Evolutionary conservation across 2,113 vertebrate genomes (phyloP).

Genomic region (Mastomys natalensis): DNA sequence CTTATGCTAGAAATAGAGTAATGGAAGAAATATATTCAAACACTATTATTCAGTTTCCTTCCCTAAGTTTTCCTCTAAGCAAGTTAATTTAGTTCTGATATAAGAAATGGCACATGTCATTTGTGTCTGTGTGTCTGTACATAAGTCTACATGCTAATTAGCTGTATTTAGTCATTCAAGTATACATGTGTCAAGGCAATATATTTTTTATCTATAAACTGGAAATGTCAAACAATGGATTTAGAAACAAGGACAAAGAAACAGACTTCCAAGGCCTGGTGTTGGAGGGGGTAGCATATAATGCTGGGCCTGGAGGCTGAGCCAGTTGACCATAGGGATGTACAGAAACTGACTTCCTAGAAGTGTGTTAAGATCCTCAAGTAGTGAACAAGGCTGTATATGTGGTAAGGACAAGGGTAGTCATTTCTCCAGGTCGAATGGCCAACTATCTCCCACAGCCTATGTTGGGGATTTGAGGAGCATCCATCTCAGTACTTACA

Average conservation of each 20-base stretch:
- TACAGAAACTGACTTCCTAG: background rate
- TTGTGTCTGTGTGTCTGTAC: background rate
- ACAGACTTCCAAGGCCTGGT: background rate
- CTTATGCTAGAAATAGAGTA: background rate
- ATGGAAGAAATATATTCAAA: background rate
- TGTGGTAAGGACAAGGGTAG: fast-evolving
- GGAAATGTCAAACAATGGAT: background rate
- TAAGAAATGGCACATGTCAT: background rate
- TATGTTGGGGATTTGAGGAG: background rate
- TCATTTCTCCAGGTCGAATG: fast-evolving
- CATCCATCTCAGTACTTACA: background rate
- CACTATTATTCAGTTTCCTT: background rate
- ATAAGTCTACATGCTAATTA: background rate
- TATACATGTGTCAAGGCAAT: background rate
- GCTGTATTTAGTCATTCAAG: background rate
- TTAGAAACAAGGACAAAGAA: background rate
- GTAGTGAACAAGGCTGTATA: background rate
- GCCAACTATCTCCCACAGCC: background rate
- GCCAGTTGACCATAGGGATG: too few relatives aligned
- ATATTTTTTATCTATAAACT: background rate
- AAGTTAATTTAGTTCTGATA: background rate
- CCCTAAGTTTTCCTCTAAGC: background rate
- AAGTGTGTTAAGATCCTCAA: background rate
- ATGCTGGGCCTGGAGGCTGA: background rate
- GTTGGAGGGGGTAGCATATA: background rate